Evolutionary conservation across 1,140 invertebrate genomes (phyloP).

Genomic region (Drosophila tani): DNA sequence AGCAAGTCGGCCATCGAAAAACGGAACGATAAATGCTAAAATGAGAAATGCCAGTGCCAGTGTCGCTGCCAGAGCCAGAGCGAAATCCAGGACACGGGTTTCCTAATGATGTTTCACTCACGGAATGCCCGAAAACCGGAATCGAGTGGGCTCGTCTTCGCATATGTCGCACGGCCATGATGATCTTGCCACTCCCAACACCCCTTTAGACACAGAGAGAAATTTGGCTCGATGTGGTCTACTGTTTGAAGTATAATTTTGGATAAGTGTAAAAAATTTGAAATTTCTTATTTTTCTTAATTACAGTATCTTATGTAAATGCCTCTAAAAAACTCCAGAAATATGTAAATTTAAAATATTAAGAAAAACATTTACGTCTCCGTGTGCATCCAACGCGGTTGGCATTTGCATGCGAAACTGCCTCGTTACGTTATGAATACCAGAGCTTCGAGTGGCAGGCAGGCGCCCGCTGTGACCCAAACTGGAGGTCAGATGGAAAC

Average conservation of each 20-base stretch:
- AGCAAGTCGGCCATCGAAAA: conserved; percentile 16
- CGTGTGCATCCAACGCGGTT: conserved; percentile 12
- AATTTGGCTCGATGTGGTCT: too few species aligned
- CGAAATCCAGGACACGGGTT: conserved; percentile 7
- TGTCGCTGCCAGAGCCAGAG: not conserved
- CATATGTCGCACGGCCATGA: conserved; percentile 22
- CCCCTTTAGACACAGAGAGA: not conserved
- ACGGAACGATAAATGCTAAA: conserved; percentile 59
- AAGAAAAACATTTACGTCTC: not conserved
- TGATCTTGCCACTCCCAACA: conserved; percentile 8
- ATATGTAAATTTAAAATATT: too few species aligned
- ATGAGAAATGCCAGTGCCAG: conserved; percentile 37
- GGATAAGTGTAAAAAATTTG: too few species aligned
- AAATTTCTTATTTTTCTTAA: too few species aligned
- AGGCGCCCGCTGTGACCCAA: conserved; percentile 7
- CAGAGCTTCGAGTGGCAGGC: conserved; percentile 14
- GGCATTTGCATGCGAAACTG: conserved; percentile 61
- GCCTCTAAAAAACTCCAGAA: too few species aligned
- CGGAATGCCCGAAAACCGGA: conserved; percentile 29
- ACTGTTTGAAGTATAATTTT: too few species aligned
- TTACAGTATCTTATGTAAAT: too few species aligned
- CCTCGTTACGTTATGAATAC: conserved; percentile 65
- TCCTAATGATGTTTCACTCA: conserved; percentile 60
- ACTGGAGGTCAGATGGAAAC: conserved; percentile 22
- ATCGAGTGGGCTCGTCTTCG: conserved; percentile 38